Percentiles rank a stretch among this genome's conserved stretches.
phyloP scores from a whole-genome alignment of 2,888 invertebrate genomes.

The Lumbricus terrestris region DNA sequence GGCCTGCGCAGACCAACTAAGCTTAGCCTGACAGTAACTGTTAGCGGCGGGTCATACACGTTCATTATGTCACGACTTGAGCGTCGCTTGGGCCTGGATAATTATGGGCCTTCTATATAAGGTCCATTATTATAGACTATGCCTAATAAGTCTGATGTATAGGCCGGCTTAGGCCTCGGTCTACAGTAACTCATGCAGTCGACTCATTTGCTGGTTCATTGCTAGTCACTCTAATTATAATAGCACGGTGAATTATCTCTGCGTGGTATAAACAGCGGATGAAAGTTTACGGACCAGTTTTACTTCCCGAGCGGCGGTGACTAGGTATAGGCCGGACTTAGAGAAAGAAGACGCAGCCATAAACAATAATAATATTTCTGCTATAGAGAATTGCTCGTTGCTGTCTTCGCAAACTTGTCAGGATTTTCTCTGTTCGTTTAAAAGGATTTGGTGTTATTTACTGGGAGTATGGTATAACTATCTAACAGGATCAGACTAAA shows the following conservation, averaged over 20 bases:
- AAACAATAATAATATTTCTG: no score
- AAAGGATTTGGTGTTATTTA: not conserved
- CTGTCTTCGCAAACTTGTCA: not conserved
- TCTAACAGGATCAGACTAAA: not conserved
- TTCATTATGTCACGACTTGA: not conserved
- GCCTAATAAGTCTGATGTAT: not conserved
- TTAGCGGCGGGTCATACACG: not conserved
- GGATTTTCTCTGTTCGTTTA: not conserved
- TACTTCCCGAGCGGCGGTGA: not conserved
- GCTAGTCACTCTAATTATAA: not conserved
- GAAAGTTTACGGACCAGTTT: not conserved
- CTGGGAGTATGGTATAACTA: not conserved
- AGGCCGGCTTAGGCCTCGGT: not conserved
- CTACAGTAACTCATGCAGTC: not conserved
- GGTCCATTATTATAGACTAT: no score
- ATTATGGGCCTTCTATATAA: not conserved
- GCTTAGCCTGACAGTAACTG: not conserved
- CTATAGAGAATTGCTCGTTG: not conserved
- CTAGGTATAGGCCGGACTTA: not conserved
- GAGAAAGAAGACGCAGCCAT: no score
- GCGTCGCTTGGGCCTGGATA: not conserved
- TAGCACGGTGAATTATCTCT: not conserved
- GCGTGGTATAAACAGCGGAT: not conserved
- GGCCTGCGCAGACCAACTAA: not conserved
- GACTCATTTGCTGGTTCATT: not conserved